These are phyloP conservation scores for Microhierax caerulescens DNA, from an alignment of 2,797 vertebrate genomes.

Conservation along the genomic window DNA sequence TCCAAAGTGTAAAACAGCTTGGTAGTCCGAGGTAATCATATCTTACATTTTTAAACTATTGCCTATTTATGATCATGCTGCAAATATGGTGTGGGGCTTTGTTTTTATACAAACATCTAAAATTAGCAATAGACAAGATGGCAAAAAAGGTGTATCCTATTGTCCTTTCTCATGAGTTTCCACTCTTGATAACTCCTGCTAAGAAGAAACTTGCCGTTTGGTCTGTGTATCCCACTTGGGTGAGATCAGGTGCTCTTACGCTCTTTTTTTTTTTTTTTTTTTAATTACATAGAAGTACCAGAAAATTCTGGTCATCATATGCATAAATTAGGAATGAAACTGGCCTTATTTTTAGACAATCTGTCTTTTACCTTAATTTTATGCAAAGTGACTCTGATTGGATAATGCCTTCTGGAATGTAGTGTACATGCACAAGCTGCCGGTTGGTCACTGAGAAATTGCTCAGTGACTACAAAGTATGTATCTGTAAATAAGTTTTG, in stretches of 20 bases:
- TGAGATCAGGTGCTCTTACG: constrained; percentile 50
- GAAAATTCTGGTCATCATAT: neutral
- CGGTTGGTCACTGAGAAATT: constrained; percentile 27
- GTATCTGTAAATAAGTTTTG: constrained; percentile 71
- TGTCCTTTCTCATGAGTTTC: neutral
- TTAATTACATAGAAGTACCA: neutral
- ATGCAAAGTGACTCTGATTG: constrained; percentile 8
- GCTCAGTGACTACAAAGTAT: constrained; percentile 40
- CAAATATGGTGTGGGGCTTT: neutral
- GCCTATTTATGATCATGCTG: constrained; percentile 58
- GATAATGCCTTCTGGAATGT: constrained; percentile 65
- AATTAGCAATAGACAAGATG: constrained; percentile 22
- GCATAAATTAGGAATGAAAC: constrained; percentile 24
- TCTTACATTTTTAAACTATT: constrained; percentile 56
- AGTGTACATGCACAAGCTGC: constrained; percentile 8
- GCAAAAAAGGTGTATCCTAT: neutral
- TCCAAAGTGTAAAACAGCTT: constrained; percentile 5
- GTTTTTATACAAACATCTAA: constrained; percentile 56
- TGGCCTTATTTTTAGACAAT: constrained; percentile 71
- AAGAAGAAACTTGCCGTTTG: constrained; percentile 44
- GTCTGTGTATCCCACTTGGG: neutral
- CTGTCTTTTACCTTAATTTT: constrained; percentile 55
- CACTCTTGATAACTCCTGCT: constrained; percentile 21
- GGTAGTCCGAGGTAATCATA: constrained; percentile 11
- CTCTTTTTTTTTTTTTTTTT: neutral